Base-by-base conservation (phyloP, 1,140 invertebrate genomes). In the Atta texana region DNA sequence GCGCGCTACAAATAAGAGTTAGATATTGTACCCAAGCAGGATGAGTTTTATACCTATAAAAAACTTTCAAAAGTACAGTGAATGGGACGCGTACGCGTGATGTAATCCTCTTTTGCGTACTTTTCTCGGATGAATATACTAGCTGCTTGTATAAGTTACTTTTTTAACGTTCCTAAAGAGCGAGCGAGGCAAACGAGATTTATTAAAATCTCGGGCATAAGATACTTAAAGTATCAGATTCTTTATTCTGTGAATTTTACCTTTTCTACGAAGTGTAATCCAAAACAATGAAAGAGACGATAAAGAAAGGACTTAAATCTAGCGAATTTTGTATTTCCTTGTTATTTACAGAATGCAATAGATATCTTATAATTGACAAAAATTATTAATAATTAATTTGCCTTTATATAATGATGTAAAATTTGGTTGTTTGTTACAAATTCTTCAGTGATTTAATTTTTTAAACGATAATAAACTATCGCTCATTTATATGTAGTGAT, bases 221-320 rank as follows among this genome's bases (percentile, higher is more conserved):
- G 80, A 84, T 84, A 84, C 80, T 84, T 84, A 84, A 84, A 63
- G 80, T 75, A 84, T 84, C 80, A 75, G 80, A 84, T 84, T 74
- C 80, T 75, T 75, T 84, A 74, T 75, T 84, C 57, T 74, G 55
- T 39, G 44, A 75, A 75, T 84, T 75, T 82, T 82, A 51, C 39
- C n/a, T 75, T 84, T 74, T 75, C 24, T 51, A 74, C 24, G 14
- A 74, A 82, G 57, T 55, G 44, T 61, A 75, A 51, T 44, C 69
- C 39, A 84, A 84, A 84, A 61, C 71, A 72, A 80, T 69, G 31
- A 49, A 61, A 49, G 16, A 14, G 12, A 53, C 18, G 39, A 28
- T 49, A 74, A 74, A 16, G 24, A 21, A 49, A 24, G 5, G 10
- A 66, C 8, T 57, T 18, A 16, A 49, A n/a, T 12, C 2, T 0